These are phyloP conservation scores for Cossypha niveicapilla DNA, from an alignment of 2,797 vertebrate genomes.

Conservation along the genomic window DNA sequence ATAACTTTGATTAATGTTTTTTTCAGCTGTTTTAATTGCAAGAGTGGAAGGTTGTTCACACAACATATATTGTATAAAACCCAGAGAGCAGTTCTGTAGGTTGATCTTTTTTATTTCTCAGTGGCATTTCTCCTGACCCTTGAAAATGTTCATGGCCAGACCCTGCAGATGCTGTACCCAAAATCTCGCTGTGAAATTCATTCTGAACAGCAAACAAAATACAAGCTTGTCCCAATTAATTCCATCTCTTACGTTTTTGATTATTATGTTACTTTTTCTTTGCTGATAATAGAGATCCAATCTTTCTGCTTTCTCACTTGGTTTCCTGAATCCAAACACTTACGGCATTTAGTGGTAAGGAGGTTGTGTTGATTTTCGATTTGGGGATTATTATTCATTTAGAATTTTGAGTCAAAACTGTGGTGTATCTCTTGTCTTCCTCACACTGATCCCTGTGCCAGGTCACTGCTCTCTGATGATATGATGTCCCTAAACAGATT, in stretches of 20 bases:
- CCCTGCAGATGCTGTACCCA: rapidly evolving
- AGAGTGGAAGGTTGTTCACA: background rate
- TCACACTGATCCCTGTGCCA: background rate
- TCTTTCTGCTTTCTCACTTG: background rate
- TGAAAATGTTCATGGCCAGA: background rate
- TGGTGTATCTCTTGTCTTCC: no score
- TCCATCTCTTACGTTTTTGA: background rate
- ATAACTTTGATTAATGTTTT: background rate
- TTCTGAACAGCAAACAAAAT: background rate
- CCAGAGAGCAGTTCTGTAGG: background rate
- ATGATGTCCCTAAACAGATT: rapidly evolving
- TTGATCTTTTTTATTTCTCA: background rate
- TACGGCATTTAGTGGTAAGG: background rate
- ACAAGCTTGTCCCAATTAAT: background rate
- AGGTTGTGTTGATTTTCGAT: rapidly evolving
- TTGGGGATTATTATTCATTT: rapidly evolving
- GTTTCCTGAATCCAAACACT: rapidly evolving
- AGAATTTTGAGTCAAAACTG: rapidly evolving
- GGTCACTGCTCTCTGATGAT: background rate
- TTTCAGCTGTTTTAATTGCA: background rate
- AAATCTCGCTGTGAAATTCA: background rate
- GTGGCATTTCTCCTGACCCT: background rate
- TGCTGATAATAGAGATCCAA: background rate
- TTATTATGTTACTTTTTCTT: background rate
- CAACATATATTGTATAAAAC: background rate